Evolutionary conservation across 2,797 vertebrate genomes (phyloP).

Genomic region (Pseudochaenichthys georgianus): DNA sequence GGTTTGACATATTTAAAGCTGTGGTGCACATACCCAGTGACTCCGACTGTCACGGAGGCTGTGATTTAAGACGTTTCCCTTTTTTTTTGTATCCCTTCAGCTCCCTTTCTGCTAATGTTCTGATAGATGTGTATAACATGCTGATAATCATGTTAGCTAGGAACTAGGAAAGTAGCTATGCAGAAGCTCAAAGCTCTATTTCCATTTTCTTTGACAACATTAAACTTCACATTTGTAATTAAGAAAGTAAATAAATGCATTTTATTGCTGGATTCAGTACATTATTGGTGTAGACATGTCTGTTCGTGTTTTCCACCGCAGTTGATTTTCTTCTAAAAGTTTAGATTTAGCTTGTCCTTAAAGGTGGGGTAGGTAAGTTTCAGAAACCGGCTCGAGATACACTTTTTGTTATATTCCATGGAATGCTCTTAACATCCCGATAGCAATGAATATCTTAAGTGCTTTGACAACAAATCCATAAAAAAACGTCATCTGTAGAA

Average conservation of each 20-base stretch:
- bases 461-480: no score
- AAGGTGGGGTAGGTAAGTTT: no score
- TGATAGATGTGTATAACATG: conserved; percentile 48
- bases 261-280: neutral
- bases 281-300: neutral
- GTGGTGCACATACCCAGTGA: conserved; percentile 54
- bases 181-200: neutral
- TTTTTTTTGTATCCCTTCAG: conserved; percentile 36
- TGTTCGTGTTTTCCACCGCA: no score
- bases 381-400: no score
- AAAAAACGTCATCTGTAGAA: no score
- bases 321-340: no score
- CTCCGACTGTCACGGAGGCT: conserved; percentile 52
- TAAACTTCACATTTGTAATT: neutral
- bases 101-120: conserved; percentile 60
- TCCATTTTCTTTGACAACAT: neutral
- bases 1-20: conserved; percentile 78
- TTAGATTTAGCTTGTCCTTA: neutral
- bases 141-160: conserved; percentile 30
- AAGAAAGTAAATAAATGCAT: neutral
- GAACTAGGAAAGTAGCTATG: conserved; percentile 42
- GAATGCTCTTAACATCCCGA: no score
- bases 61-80: conserved; percentile 66
- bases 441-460: no score
- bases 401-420: no score